Conservation (phyloP, 2,888 invertebrate species). For the Litoditis marina region DNA sequence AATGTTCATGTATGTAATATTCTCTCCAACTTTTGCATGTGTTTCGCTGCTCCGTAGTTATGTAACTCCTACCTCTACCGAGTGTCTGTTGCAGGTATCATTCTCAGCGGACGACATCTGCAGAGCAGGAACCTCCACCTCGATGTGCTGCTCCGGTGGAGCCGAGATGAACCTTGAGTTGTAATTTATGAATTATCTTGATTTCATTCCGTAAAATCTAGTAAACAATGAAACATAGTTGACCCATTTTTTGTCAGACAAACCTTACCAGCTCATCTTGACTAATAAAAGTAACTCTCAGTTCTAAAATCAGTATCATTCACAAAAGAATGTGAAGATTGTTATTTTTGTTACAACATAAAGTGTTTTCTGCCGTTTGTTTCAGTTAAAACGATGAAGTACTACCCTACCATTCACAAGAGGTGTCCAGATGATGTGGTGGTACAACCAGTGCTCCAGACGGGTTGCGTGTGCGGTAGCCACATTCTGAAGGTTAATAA, state of each 20-base stretch:
- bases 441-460: constrained; percentile 29
- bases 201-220: no score
- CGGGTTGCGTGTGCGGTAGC: constrained; percentile 31
- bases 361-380: background rate
- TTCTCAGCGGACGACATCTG: constrained; percentile 30
- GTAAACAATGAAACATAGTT: no score
- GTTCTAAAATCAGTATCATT: background rate
- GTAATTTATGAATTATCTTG: no score
- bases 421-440: constrained; percentile 27
- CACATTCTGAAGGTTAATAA: constrained; percentile 24
- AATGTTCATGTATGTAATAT: no score
- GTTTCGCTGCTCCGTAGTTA: no score
- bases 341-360: background rate
- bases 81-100: no score
- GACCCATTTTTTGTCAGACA: no score
- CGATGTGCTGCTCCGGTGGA: constrained; percentile 27
- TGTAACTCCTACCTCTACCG: no score
- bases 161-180: constrained; percentile 31
- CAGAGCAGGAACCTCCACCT: constrained; percentile 42
- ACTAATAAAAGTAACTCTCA: no score
- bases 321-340: background rate
- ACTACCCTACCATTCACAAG: constrained; percentile 31
- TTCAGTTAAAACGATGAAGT: no score
- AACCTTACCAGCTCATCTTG: no score
- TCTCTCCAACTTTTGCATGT: no score